phyloP scores from a whole-genome alignment of 1,140 invertebrate species.

The Drosophila littoralis region DNA sequence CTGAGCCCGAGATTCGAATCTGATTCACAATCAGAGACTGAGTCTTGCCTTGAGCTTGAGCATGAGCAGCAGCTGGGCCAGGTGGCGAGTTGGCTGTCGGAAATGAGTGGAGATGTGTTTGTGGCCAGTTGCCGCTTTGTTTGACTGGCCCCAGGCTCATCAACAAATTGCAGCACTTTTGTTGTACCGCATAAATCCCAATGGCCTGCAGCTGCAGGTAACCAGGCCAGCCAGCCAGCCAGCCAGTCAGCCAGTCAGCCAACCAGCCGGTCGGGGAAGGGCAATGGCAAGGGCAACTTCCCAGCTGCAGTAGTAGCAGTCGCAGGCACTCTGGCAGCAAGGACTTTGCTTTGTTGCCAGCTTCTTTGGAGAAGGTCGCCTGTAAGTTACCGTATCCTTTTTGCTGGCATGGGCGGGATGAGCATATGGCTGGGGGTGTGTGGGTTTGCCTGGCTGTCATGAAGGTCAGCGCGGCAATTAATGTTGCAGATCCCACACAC shows the following conservation, averaged over 20 bases:
- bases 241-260: background rate
- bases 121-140: conserved; percentile 22
- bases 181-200: conserved; percentile 51
- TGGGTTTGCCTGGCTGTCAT: background rate
- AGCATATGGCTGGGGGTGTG: background rate
- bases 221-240: conserved; percentile 8
- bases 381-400: conserved; percentile 9
- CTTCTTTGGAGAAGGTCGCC: conserved; percentile 31
- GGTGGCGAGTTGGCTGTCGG: background rate
- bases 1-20: conserved; percentile 10
- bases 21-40: background rate
- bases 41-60: conserved; percentile 16
- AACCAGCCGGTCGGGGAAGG: background rate
- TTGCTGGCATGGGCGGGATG: conserved; percentile 5
- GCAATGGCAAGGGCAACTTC: conserved; percentile 34
- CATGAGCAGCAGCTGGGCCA: background rate
- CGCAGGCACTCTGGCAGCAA: background rate
- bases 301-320: background rate
- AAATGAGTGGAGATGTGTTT: background rate
- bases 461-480: conserved; percentile 51
- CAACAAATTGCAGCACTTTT: conserved; percentile 55
- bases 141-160: conserved; percentile 42
- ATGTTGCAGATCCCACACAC: conserved; percentile 35
- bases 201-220: conserved; percentile 47
- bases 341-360: conserved; percentile 27